Base-by-base conservation (phyloP, 2,113 vertebrate genomes). In the Mesitornis unicolor region DNA sequence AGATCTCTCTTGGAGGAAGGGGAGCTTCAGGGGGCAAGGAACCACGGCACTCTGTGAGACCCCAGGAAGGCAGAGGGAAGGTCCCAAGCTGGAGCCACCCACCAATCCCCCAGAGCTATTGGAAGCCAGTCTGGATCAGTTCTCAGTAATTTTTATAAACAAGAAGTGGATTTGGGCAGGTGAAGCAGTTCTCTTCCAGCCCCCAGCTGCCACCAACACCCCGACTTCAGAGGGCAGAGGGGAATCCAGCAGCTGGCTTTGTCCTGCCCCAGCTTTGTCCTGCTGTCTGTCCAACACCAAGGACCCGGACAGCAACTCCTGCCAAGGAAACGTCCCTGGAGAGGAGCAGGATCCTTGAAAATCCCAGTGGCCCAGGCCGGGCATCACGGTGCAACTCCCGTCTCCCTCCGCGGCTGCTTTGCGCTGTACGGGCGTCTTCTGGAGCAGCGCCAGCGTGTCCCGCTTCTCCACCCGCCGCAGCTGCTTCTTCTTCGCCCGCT, bases 401-500 rank as follows among this genome's bases (percentile, higher is more conserved):
- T 28, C 56, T 98, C 94, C 97, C 13, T 95, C 68, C 2, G 63
- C 3, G 56, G 87, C 79, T 0, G 16, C 47, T 13, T 74, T 70
- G 53, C 8, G 48, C 63, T 26, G 63, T 20, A 73, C 54, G 0
- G 95, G 95, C 0, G 43, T 60, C 68, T 97, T 98, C 96, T 99
- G 98, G 67, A 99, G 96, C 94, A 98, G 83, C 7, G 97, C 94
- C 84, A 99, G 97, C 0, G 99, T 99, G 88, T 99, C 99, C 87
- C 99, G 97, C 97, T 99, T 99, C 93, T 99, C 98, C 10, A 99
- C 97, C 54, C 97, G 97, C 65, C 99, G 98, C 31, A 99, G 97
- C 29, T 99, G 99, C 92, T 99, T 98, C 98, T 99, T 99, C 98
- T 99, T 99, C 35, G 98, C 99, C 75, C 99, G 97, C 97, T 99